Base-by-base conservation (phyloP, 2,888 invertebrate species). In the Eupithecia abbreviata region DNA sequence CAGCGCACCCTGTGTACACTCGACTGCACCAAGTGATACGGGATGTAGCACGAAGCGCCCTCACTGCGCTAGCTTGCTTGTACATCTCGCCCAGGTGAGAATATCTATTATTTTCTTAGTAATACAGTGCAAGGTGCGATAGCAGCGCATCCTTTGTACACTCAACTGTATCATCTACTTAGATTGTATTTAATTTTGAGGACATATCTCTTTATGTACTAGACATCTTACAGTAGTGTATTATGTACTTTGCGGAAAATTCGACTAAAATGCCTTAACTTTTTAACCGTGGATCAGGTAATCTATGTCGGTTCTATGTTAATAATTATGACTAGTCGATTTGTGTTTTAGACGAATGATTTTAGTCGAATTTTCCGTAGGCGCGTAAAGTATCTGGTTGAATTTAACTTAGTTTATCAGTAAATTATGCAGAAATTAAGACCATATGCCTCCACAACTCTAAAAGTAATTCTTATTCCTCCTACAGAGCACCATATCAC, bases 401-500 rank as follows among this genome's bases (percentile, higher is more conserved):
- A 18, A 18, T 18, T 18, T 18, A 9, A 7, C 55, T 58, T 55
- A 55, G 55, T 58, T 58, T 58, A 18, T 58, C n/a, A 18, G n/a
- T 18, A 18, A 58, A 18, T 18, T 58, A 58, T 55, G 55, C 55
- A n/a, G 7, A 55, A 55, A 55, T 55, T n/a, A 55, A 4, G 5
- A 15, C n/a, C 4, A 18, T 7, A 3, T 66, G 15, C 15, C 67
- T 43, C 6, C 9, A 9, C 18, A 3, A 58, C 18, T 55, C 7
- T 49, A 9, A 55, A n/a, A 55, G 3, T 9, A 3, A 9, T 7
- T 15, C 7, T 42, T 42, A 71, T 12, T 30, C 43, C 62, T 51
- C 15, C 43, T 47, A 7, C 83, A 93, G 92, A 74, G 58, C 82
- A 0, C 81, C 83, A 0, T 93, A 93, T 80, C 73, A 75, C 0